phyloP scores from a whole-genome alignment of 2,888 invertebrate species.

The Strigamia transsilvanica region DNA sequence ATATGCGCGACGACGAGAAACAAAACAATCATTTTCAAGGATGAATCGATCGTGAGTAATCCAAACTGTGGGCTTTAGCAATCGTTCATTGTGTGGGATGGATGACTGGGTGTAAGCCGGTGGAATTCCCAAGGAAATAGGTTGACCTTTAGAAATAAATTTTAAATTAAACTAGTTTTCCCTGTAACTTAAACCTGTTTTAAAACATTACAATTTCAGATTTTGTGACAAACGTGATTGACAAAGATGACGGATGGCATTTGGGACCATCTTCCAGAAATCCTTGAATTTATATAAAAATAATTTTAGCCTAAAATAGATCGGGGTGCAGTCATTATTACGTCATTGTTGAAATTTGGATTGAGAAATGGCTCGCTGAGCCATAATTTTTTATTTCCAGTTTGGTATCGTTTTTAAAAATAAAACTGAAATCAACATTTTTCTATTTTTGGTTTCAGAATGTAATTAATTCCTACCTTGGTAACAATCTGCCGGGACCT shows the following conservation, averaged over 20 bases:
- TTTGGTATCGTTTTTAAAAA: not conserved
- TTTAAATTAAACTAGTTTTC: not conserved
- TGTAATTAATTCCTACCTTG: not conserved
- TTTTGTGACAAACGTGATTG: too few species aligned
- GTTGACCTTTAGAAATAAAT: not conserved
- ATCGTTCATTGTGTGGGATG: not conserved
- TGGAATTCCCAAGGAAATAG: not conserved
- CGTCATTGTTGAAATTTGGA: not conserved
- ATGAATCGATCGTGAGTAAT: not conserved
- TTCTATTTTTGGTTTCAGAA: not conserved
- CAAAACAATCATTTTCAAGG: not conserved
- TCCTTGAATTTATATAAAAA: too few species aligned
- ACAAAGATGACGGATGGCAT: too few species aligned
- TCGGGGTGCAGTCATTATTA: not conserved
- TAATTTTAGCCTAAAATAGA: not conserved
- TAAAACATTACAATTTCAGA: not conserved
- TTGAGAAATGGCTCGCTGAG: too few species aligned
- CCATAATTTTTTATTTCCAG: too few species aligned
- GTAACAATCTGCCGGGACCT: not conserved
- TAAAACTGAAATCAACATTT: not conserved
- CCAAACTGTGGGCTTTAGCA: not conserved
- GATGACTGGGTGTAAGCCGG: not conserved
- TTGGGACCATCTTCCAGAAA: too few species aligned
- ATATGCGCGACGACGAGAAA: not conserved
- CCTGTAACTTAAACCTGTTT: not conserved